Evolutionary conservation across 2,113 vertebrate species (phyloP).

Genomic region (Neopipo cinnamomea): DNA sequence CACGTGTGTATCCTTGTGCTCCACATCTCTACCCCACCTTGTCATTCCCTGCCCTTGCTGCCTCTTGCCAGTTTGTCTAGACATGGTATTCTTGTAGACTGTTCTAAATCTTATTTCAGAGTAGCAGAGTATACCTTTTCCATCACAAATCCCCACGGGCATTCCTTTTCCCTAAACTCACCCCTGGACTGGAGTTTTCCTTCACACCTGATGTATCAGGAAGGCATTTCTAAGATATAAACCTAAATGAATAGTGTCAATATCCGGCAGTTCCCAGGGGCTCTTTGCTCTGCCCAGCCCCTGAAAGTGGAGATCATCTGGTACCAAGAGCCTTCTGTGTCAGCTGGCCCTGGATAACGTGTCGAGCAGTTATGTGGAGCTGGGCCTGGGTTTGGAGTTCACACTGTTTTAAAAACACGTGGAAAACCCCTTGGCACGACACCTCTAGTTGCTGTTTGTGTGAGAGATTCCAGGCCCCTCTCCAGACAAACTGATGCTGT

Average conservation of each 20-base stretch:
- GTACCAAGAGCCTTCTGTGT: not conserved
- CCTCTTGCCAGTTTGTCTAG: not conserved
- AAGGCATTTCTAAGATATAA: not conserved
- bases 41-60: not conserved
- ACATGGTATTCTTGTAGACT: not conserved
- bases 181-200: not conserved
- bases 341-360: not conserved
- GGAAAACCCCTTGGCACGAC: not conserved
- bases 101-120: not conserved
- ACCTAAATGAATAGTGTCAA: not conserved
- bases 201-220: not conserved
- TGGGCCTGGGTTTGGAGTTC: not conserved
- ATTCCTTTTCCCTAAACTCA: not conserved
- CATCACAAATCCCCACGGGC: not conserved
- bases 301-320: not conserved
- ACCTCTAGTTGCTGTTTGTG: not conserved
- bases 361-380: not conserved
- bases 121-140: not conserved
- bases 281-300: not conserved
- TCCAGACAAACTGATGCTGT: not conserved
- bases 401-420: not conserved
- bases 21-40: too few relatives aligned
- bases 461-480: not conserved
- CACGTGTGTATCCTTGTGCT: not conserved
- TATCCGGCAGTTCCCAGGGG: not conserved